Evolutionary conservation across 2,797 vertebrate genomes (phyloP).

Genomic region (Nothura maculosa): DNA sequence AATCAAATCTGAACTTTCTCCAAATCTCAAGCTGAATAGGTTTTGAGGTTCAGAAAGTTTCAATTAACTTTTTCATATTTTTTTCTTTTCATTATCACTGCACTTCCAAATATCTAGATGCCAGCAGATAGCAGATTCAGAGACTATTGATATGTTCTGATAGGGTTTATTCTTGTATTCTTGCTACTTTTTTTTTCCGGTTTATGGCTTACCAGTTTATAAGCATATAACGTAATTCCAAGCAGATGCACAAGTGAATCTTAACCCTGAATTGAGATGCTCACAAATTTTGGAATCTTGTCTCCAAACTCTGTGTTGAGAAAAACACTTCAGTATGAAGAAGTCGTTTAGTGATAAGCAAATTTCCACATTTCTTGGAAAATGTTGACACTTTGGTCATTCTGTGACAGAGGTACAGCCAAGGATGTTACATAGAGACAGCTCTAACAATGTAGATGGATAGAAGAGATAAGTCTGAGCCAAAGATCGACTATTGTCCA

Average conservation of each 20-base stretch:
- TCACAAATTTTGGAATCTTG: background rate
- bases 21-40: background rate
- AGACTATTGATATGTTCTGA: background rate
- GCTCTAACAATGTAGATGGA: background rate
- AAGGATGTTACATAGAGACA: slow-evolving; percentile 19
- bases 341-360: background rate
- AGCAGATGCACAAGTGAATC: background rate
- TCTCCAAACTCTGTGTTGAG: background rate
- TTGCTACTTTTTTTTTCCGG: background rate
- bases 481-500: background rate
- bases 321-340: background rate
- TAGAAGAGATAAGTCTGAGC: background rate
- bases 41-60: slow-evolving; percentile 20
- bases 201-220: background rate
- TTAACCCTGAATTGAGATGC: background rate
- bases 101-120: background rate
- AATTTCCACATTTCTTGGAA: background rate
- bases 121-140: background rate
- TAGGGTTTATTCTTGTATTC: background rate
- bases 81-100: background rate
- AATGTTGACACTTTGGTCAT: background rate
- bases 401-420: background rate
- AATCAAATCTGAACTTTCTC: background rate
- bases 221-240: background rate
- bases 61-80: background rate